Base-by-base conservation (phyloP, 2,888 invertebrate species). In the Cantharis rufa region DNA sequence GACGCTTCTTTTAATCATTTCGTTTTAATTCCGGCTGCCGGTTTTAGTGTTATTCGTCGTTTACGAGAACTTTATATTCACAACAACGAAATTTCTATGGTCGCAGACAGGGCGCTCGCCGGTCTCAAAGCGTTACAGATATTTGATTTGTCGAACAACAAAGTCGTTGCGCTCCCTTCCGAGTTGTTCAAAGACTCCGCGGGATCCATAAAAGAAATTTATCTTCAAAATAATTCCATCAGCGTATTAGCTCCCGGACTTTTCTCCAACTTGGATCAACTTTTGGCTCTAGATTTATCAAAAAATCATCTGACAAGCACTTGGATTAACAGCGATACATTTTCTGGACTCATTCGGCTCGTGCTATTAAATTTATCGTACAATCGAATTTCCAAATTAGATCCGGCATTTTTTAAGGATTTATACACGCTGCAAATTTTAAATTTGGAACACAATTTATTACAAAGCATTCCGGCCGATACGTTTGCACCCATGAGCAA, bases 401-500 rank as follows among this genome's bases (percentile, higher is more conserved):
- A 96, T 83, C 94, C 95, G 15, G 93, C 94, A 82, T 93, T 96
- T 83, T 97, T 97, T 86, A 92, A 93, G 84, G 95, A 96, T 84
- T 90, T 97, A 79, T 96, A 96, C 84, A 95, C 95, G 15, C 89
- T 97, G 77, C 95, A 96, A 88, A 94, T 95, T 82, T 90, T 97
- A 69, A 96, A 96, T 86, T 90, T 97, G 81, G 94, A 96, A 82
- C 93, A 95, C 87, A 97, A 97, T 86, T 91, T 92, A 85, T 89
- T 97, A 74, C 95, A 95, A 86, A 94, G 92, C 76, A 94, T 97
- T 79, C 94, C 94, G 9, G 94, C 96, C 9, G 95, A 96, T 84
- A 95, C 96, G 1, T 97, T 97, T 87, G 92, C 96, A 62, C 95
- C 96, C 4, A 94, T 97, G 94, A 96, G 95, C 86, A 97, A 97